Conservation (phyloP, 2,888 invertebrate species). For the Aleiodes testaceus region DNA sequence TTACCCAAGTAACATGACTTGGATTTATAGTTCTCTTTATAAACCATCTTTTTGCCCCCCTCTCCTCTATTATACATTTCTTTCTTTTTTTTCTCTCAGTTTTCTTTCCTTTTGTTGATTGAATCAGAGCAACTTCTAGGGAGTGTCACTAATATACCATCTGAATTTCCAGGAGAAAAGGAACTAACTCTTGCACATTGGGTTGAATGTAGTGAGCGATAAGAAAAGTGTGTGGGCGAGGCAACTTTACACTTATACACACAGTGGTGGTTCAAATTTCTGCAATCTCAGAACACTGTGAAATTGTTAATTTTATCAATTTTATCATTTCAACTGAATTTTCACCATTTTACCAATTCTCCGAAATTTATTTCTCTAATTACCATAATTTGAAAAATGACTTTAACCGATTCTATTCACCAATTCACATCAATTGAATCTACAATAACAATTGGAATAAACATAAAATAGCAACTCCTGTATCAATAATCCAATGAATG, state of each 20-base stretch:
- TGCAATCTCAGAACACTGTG: constrained; percentile 57
- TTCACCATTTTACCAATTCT: not conserved
- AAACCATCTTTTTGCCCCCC: not conserved
- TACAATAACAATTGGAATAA: too few relatives aligned
- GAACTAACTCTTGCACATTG: constrained; percentile 5
- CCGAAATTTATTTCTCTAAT: too few relatives aligned
- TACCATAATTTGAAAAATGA: too few relatives aligned
- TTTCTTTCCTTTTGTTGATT: constrained; percentile 27
- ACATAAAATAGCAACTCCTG: too few relatives aligned
- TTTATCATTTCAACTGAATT: constrained; percentile 6
- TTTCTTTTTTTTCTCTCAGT: not conserved
- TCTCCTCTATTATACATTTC: constrained; percentile 6
- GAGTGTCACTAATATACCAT: constrained; percentile 36
- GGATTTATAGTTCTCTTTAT: constrained; percentile 21
- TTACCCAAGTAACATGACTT: constrained; percentile 49
- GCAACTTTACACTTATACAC: constrained; percentile 56
- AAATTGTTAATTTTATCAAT: constrained; percentile 26
- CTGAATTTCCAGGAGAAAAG: constrained; percentile 29
- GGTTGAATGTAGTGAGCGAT: constrained; percentile 50
- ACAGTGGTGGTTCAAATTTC: constrained; percentile 59
- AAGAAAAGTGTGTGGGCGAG: constrained; percentile 63
- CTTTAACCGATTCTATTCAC: too few relatives aligned
- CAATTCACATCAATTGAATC: too few relatives aligned
- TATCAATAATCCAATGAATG: too few relatives aligned
- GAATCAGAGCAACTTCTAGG: constrained; percentile 31